These are phyloP conservation scores for Platycheirus albimanus DNA, from an alignment of 2,888 invertebrate species.

Conservation along the genomic window DNA sequence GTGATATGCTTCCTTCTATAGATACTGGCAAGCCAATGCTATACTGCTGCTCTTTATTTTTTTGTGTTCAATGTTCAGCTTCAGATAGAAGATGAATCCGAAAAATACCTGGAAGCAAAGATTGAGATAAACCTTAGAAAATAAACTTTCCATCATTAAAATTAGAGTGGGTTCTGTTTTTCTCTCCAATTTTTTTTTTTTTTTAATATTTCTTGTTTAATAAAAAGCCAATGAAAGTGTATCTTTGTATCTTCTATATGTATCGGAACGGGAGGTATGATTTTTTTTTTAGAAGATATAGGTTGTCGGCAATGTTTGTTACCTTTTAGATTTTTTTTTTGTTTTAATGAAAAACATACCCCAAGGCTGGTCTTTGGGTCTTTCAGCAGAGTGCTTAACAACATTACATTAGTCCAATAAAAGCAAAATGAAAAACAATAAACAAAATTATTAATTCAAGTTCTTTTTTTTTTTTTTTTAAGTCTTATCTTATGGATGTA, in stretches of 20 bases:
- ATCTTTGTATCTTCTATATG: neutral
- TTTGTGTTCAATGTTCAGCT: no score
- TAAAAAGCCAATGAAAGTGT: slow-evolving; percentile 15
- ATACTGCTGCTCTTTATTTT: slow-evolving; percentile 15
- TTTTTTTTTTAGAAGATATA: neutral
- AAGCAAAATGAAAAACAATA: slow-evolving; percentile 60
- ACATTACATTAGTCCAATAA: slow-evolving; percentile 62
- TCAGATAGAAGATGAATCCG: slow-evolving; percentile 56
- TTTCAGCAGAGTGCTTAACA: slow-evolving; percentile 64
- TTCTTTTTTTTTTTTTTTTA: slow-evolving; percentile 19
- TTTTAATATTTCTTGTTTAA: neutral
- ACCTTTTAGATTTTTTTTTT: slow-evolving; percentile 38
- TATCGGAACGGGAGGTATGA: neutral
- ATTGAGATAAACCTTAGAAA: slow-evolving; percentile 72
- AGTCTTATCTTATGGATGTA: slow-evolving; percentile 9
- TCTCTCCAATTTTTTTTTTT: slow-evolving; percentile 22
- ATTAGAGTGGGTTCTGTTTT: slow-evolving; percentile 67
- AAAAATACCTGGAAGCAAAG: slow-evolving; percentile 72
- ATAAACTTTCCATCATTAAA: slow-evolving; percentile 72
- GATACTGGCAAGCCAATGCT: neutral
- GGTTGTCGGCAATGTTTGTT: slow-evolving; percentile 19
- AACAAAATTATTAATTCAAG: slow-evolving; percentile 72
- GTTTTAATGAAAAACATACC: slow-evolving; percentile 68
- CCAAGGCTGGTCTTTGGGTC: slow-evolving; percentile 51
- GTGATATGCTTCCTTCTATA: slow-evolving; percentile 21